Evolutionary conservation across 2,113 vertebrate species (phyloP).

Genomic region (Odocoileus hemionus): DNA sequence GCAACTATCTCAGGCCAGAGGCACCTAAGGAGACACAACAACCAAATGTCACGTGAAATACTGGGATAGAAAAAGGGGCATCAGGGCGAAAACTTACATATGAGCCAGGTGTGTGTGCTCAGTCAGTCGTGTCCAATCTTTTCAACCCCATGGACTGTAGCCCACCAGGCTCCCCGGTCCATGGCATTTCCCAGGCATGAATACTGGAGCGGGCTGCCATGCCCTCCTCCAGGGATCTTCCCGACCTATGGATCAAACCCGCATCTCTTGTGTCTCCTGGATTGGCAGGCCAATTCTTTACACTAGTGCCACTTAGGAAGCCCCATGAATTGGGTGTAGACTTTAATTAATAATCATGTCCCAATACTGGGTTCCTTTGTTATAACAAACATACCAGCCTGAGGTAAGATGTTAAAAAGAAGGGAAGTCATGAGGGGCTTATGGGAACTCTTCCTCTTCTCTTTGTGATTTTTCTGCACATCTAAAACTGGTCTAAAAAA

Average conservation of each 20-base stretch:
- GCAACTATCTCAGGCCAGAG: background rate
- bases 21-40: background rate
- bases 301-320: background rate
- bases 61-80: background rate
- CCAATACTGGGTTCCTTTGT: background rate
- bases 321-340: background rate
- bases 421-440: background rate
- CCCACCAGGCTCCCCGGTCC: background rate
- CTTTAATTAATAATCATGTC: background rate
- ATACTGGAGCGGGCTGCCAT: background rate
- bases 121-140: background rate
- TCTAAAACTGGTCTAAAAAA: background rate
- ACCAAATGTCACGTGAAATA: too few species aligned
- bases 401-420: background rate
- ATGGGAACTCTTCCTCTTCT: background rate
- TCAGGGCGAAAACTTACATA: background rate
- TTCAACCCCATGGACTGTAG: background rate
- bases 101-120: background rate
- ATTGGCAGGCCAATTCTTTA: background rate
- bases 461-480: background rate
- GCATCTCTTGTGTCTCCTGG: background rate
- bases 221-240: background rate
- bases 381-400: background rate
- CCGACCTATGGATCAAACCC: background rate
- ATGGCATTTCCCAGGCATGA: background rate